These are phyloP conservation scores for Hirtodrosophila histrioides DNA, from an alignment of 2,888 invertebrate genomes.

Conservation along the genomic window DNA sequence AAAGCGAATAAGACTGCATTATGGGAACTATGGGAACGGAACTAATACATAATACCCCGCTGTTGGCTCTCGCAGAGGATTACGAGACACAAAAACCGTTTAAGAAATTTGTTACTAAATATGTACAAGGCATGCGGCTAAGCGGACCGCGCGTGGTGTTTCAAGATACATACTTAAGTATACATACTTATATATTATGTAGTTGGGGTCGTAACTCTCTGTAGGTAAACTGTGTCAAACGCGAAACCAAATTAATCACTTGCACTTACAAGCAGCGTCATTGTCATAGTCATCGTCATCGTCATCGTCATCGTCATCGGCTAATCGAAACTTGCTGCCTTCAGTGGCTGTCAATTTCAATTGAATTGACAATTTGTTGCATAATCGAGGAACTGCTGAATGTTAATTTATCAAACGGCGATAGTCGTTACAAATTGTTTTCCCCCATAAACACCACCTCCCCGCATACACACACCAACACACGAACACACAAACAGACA, in stretches of 20 bases:
- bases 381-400: constrained; percentile 75
- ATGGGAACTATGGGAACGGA: constrained; percentile 71
- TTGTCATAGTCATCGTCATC: constrained; percentile 10
- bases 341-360: constrained; percentile 71
- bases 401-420: constrained; percentile 80
- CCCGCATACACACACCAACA: constrained; percentile 19
- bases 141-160: constrained; percentile 37
- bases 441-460: constrained; percentile 49
- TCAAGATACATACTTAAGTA: constrained; percentile 1
- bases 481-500: no score
- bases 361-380: constrained; percentile 79
- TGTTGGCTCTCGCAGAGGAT: constrained; percentile 49
- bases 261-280: constrained; percentile 35
- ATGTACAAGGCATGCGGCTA: constrained; percentile 12
- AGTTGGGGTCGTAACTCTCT: no score
- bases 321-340: constrained; percentile 44
- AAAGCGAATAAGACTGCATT: constrained; percentile 61
- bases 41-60: constrained; percentile 58
- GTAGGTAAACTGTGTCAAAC: constrained; percentile 64
- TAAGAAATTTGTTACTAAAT: constrained; percentile 50
- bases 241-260: constrained; percentile 65
- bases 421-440: constrained; percentile 81
- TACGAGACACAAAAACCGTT: constrained; percentile 51
- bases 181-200: neutral
- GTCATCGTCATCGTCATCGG: constrained; percentile 16